Evolutionary conservation across 1,140 invertebrate species (phyloP).

Genomic region (Eciton burchellii): DNA sequence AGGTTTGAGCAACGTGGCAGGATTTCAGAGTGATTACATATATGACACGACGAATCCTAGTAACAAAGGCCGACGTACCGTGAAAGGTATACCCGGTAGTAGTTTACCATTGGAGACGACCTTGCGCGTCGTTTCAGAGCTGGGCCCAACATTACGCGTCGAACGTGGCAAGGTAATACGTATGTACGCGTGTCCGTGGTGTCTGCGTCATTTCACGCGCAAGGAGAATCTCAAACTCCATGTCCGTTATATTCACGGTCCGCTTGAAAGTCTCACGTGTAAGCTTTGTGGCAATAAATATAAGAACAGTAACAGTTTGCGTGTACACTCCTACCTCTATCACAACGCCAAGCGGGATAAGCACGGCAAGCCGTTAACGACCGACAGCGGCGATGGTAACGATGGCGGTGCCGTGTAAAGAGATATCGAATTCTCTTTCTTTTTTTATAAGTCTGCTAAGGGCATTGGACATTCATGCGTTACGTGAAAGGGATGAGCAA

Average conservation of each 20-base stretch:
- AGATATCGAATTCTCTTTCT: neutral
- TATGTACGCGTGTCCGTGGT: slow-evolving; percentile 85
- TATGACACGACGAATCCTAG: slow-evolving; percentile 66
- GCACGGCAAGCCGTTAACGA: slow-evolving; percentile 75
- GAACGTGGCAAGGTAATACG: slow-evolving; percentile 83
- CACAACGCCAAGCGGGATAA: slow-evolving; percentile 84
- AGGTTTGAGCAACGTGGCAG: slow-evolving; percentile 59
- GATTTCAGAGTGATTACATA: slow-evolving; percentile 45
- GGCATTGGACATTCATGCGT: neutral
- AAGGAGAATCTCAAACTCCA: slow-evolving; percentile 85
- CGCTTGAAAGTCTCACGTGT: slow-evolving; percentile 84
- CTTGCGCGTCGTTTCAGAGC: slow-evolving; percentile 81
- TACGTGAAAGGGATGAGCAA: neutral
- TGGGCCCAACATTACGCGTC: slow-evolving; percentile 81
- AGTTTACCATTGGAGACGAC: slow-evolving; percentile 82
- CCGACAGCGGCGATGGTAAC: slow-evolving; percentile 56
- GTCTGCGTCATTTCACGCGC: slow-evolving; percentile 83
- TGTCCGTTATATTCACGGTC: slow-evolving; percentile 84
- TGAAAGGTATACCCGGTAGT: slow-evolving; percentile 81
- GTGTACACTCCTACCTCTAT: slow-evolving; percentile 85
- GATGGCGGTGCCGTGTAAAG: slow-evolving; percentile 14
- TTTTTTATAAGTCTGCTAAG: neutral
- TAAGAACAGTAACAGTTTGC: slow-evolving; percentile 85
- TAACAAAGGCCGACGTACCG: slow-evolving; percentile 77
- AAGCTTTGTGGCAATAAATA: slow-evolving; percentile 85